Evolutionary conservation across 1,140 invertebrate species (phyloP).

Genomic region (Euwallacea similis): DNA sequence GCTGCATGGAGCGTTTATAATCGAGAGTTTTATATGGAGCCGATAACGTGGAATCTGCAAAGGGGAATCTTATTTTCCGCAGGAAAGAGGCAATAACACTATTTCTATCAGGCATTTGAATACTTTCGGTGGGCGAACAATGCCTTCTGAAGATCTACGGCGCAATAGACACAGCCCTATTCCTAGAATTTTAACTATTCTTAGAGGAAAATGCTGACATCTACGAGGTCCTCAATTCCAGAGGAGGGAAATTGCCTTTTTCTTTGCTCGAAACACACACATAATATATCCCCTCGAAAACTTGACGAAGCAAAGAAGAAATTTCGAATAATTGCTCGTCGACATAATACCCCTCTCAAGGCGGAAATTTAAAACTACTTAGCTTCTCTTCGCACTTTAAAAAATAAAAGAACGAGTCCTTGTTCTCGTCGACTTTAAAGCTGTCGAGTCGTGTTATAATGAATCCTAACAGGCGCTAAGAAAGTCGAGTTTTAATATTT

Average conservation of each 20-base stretch:
- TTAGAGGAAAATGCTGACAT: too few relatives aligned
- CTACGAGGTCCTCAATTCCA: too few relatives aligned
- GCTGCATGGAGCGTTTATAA: too few relatives aligned
- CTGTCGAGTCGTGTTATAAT: background rate
- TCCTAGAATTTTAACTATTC: too few relatives aligned
- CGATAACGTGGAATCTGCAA: background rate
- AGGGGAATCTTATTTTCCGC: too few relatives aligned
- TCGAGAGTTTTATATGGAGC: background rate
- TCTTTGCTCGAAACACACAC: too few relatives aligned
- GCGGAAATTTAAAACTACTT: constrained; percentile 9
- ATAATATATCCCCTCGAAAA: background rate
- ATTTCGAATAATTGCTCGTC: constrained; percentile 9
- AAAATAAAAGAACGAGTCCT: background rate
- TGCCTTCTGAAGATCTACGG: too few relatives aligned
- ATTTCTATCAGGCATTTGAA: too few relatives aligned
- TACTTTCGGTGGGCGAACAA: too few relatives aligned
- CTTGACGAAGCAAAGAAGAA: background rate
- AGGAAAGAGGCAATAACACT: too few relatives aligned
- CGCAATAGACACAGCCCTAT: too few relatives aligned
- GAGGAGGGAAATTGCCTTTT: too few relatives aligned
- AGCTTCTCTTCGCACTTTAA: constrained; percentile 4
- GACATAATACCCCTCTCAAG: constrained; percentile 6
- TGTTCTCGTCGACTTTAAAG: background rate
- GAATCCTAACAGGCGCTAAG: background rate
- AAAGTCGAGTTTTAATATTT: constrained; percentile 6